phyloP scores from a whole-genome alignment of 1,140 invertebrate genomes.

The Macrotrachela quadricornifera region DNA sequence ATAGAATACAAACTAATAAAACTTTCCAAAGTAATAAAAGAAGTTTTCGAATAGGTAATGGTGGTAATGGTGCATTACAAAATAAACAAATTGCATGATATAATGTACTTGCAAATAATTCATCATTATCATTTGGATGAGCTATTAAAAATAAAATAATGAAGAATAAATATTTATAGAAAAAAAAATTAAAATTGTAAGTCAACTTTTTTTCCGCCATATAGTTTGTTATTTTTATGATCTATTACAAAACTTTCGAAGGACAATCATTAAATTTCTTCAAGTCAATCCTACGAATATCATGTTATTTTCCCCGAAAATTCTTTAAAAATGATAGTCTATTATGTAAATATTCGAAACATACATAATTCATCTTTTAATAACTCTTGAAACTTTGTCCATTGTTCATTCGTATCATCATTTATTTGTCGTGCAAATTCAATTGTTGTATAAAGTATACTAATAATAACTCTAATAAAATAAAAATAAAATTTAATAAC shows the following conservation, averaged over 20 bases:
- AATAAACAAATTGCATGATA: slow-evolving; percentile 74
- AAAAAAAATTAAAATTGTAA: too few species aligned
- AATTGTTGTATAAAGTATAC: slow-evolving; percentile 74
- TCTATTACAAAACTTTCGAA: too few species aligned
- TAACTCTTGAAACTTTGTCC: background rate
- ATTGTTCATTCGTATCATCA: background rate
- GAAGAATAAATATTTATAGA: background rate
- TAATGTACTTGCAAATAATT: slow-evolving; percentile 62
- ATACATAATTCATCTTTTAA: background rate
- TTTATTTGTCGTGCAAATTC: slow-evolving; percentile 50
- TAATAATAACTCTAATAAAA: slow-evolving; percentile 61
- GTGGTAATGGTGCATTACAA: slow-evolving; percentile 71
- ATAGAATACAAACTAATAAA: slow-evolving; percentile 54
- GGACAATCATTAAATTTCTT: too few species aligned
- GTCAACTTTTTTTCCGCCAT: too few species aligned
- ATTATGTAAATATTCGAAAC: background rate
- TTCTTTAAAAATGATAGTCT: too few species aligned
- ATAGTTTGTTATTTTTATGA: too few species aligned
- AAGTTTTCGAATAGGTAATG: slow-evolving; percentile 94
- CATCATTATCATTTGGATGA: slow-evolving; percentile 34
- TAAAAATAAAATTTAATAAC: too few species aligned
- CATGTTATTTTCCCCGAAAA: too few species aligned
- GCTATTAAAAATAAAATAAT: background rate
- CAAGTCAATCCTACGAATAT: too few species aligned
- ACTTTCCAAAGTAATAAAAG: slow-evolving; percentile 85